Evolutionary conservation across 92 coral and sea anemone genomes (phyloP).

Genomic region (Plumapathes pennacea): DNA sequence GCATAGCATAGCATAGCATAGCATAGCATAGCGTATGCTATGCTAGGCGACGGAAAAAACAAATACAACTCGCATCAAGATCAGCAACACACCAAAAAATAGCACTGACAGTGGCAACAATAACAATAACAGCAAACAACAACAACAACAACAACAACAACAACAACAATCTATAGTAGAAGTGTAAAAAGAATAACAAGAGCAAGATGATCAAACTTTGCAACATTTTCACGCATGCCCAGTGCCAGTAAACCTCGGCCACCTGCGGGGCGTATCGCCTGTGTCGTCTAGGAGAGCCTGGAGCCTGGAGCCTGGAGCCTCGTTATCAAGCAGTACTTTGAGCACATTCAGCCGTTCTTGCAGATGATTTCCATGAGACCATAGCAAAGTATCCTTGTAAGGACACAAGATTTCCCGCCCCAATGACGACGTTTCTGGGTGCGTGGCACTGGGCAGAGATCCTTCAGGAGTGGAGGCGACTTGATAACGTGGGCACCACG

Average conservation of each 20-base stretch:
- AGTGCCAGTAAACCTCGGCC: constrained; percentile 93
- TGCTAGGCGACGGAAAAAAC: not conserved
- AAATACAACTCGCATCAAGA: not conserved
- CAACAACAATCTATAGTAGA: too few relatives aligned
- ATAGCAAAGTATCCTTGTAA: too few relatives aligned
- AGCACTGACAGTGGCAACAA: not conserved
- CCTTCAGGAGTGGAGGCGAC: too few relatives aligned
- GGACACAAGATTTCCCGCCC: too few relatives aligned
- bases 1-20: too few relatives aligned
- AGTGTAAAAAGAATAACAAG: not conserved
- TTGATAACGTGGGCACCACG: too few relatives aligned
- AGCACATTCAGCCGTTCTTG: constrained; percentile 67
- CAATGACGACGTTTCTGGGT: too few relatives aligned
- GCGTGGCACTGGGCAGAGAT: too few relatives aligned
- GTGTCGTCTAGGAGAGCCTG: constrained; percentile 72
- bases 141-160: not conserved
- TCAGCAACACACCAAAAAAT: not conserved
- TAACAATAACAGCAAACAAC: not conserved
- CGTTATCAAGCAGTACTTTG: constrained; percentile 68
- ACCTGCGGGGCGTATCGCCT: constrained; percentile 85
- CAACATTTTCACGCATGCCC: constrained; percentile 72
- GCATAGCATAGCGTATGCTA: too few relatives aligned
- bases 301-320: constrained; percentile 92
- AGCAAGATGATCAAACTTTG: constrained; percentile 44
- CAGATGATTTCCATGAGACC: too few relatives aligned